phyloP scores from a whole-genome alignment of 2,888 invertebrate species.

The Merodon equestris region DNA sequence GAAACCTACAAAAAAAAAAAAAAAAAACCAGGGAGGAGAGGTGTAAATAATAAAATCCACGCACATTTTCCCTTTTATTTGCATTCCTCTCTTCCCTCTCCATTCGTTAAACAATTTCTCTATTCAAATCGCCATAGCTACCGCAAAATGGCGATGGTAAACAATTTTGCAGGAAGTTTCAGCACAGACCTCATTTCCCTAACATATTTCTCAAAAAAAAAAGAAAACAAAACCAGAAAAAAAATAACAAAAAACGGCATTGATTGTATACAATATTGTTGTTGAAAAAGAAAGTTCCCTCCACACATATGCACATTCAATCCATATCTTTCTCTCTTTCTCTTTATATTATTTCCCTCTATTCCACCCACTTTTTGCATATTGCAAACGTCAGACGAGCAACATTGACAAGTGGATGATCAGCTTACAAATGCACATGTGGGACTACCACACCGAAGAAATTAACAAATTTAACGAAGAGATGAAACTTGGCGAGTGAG shows the following conservation, averaged over 20 bases:
- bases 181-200: constrained; percentile 36
- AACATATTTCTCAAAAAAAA: constrained; percentile 9
- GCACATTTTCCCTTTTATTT: constrained; percentile 23
- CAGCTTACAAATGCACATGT: constrained; percentile 18
- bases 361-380: constrained; percentile 4
- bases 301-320: constrained; percentile 7
- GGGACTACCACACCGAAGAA: not conserved
- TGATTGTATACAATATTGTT: constrained; percentile 2
- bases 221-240: constrained; percentile 8
- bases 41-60: constrained; percentile 27
- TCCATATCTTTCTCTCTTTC: constrained; percentile 4
- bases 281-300: constrained; percentile 54
- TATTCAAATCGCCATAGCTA: constrained; percentile 35
- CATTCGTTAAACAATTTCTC: not conserved
- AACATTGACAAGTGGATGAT: constrained; percentile 11
- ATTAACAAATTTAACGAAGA: constrained; percentile 44
- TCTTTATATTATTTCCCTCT: not conserved
- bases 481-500: constrained; percentile 35
- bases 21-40: constrained; percentile 12
- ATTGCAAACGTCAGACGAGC: constrained; percentile 7
- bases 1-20: not conserved
- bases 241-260: constrained; percentile 11
- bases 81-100: not conserved
- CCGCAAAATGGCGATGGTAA: constrained; percentile 62
- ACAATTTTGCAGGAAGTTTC: constrained; percentile 46